A percentile compares a stretch with the other conserved stretches of the same genome.
These are phyloP conservation scores for Premnoplex brunnescens DNA, from an alignment of 2,797 vertebrate species.

Conservation along the genomic window DNA sequence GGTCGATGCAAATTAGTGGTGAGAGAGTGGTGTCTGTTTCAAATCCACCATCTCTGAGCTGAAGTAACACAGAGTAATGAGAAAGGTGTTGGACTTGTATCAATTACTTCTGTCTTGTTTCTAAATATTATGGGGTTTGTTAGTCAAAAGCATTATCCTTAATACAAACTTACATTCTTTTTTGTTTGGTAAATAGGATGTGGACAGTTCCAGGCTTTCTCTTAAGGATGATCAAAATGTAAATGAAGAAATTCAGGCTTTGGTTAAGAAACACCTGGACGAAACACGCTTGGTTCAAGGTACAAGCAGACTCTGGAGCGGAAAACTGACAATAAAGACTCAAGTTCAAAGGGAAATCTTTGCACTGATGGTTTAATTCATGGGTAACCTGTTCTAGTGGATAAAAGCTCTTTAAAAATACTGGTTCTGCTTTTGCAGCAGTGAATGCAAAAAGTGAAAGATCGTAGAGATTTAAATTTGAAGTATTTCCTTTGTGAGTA, in stretches of 20 bases:
- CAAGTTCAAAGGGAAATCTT: neutral
- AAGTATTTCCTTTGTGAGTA: neutral
- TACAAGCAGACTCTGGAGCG: neutral
- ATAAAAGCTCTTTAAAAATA: neutral
- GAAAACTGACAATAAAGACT: neutral
- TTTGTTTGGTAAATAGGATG: slow-evolving; percentile 61
- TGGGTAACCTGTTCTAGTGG: neutral
- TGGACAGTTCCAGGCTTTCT: slow-evolving; percentile 76
- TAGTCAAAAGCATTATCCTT: neutral
- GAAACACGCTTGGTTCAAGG: slow-evolving; percentile 80
- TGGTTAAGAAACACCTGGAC: slow-evolving; percentile 79
- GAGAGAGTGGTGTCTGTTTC: neutral
- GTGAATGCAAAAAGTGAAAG: neutral
- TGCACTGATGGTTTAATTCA: neutral
- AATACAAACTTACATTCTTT: neutral
- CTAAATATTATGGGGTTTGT: neutral
- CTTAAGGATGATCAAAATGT: slow-evolving; percentile 77
- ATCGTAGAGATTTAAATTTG: neutral
- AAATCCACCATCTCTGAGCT: neutral
- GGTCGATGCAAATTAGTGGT: neutral
- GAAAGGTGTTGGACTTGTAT: neutral
- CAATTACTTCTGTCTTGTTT: neutral
- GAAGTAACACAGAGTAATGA: neutral
- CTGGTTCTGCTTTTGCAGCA: neutral
- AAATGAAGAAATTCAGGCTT: slow-evolving; percentile 80